Percentiles rank a stretch among this genome's conserved stretches.
Conservation (phyloP, 2,888 invertebrate genomes). For the Coenonympha arcania region DNA sequence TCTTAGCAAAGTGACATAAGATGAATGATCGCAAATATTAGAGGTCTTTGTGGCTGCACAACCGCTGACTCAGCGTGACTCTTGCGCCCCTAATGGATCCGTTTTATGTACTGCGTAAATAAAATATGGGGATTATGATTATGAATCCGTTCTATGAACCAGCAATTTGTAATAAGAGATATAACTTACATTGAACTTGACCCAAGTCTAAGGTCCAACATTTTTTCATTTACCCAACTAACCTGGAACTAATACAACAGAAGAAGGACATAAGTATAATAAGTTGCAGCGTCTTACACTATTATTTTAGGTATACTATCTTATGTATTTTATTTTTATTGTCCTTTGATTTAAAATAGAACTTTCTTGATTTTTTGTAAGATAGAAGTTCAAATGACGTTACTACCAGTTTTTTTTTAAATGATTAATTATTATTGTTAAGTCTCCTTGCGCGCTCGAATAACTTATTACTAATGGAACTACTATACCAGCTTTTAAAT, state of each 20-base stretch:
- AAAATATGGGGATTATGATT: conserved; percentile 28
- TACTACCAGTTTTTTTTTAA: no score
- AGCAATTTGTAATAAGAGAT: background rate
- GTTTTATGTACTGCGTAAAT: conserved; percentile 30
- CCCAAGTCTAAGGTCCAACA: no score
- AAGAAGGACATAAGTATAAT: background rate
- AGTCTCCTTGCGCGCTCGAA: no score
- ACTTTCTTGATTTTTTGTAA: no score
- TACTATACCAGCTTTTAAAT: no score
- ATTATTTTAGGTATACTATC: no score
- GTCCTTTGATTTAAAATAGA: no score
- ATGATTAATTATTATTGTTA: no score
- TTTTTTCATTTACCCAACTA: background rate
- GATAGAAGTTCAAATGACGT: no score
- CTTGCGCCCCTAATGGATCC: conserved; percentile 40
- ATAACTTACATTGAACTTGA: background rate
- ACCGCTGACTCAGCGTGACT: conserved; percentile 39
- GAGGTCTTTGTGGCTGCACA: conserved; percentile 36
- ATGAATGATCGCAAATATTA: conserved; percentile 62
- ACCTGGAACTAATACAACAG: background rate
- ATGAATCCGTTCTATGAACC: conserved; percentile 6
- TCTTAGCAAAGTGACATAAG: conserved; percentile 49
- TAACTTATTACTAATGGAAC: no score
- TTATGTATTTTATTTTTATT: no score
- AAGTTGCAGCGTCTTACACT: no score